Percentiles rank a stretch among this genome's conserved stretches.
phyloP scores from a whole-genome alignment of 2,888 invertebrate species.

The Acrobasis consociella region DNA sequence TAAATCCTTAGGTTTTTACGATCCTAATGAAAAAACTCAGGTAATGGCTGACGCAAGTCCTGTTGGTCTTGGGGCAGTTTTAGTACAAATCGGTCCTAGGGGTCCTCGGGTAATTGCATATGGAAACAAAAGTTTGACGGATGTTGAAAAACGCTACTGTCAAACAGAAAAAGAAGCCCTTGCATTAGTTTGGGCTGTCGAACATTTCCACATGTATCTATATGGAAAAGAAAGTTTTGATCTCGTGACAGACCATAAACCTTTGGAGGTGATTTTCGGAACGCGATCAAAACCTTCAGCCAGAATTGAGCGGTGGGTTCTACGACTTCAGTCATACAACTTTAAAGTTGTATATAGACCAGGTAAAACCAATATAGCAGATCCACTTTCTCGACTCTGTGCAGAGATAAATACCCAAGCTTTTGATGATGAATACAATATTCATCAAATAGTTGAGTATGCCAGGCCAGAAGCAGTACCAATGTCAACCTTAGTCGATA shows the following conservation, averaged over 20 bases:
- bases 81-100: constrained; percentile 26
- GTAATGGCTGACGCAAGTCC: constrained; percentile 35
- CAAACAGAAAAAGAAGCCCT: constrained; percentile 21
- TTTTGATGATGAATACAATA: constrained; percentile 6
- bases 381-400: background rate
- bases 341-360: background rate
- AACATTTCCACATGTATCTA: background rate
- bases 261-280: constrained; percentile 22
- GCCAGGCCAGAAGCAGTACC: constrained; percentile 34
- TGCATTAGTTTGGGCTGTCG: constrained; percentile 27
- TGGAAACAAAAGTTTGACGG: constrained; percentile 27
- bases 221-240: background rate
- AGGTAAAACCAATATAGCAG: background rate
- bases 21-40: constrained; percentile 28
- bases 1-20: constrained; percentile 31
- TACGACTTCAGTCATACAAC: background rate
- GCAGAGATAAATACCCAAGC: no score
- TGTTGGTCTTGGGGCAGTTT: constrained; percentile 31
- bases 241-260: background rate
- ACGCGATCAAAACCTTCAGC: background rate
- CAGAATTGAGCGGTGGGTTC: background rate
- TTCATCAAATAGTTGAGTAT: constrained; percentile 33
- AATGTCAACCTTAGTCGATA: constrained; percentile 22
- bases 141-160: constrained; percentile 23
- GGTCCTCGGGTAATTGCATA: constrained; percentile 32